These are phyloP conservation scores for Apostichopus leukothele DNA, from an alignment of 53 echinoderm and acorn worm genomes.

Conservation along the genomic window DNA sequence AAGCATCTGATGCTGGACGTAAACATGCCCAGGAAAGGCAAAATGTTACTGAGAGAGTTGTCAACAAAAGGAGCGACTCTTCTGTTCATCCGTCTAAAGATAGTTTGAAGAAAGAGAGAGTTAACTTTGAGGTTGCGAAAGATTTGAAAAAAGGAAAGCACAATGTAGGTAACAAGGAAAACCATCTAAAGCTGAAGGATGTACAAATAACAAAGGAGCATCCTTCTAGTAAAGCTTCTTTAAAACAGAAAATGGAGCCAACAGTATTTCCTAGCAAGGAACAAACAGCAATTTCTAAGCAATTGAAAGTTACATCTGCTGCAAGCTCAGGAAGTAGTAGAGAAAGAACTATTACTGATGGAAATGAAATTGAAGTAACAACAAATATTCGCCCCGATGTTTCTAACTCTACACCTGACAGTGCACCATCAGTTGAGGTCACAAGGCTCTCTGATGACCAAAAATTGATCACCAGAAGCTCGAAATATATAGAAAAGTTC, in stretches of 20 bases:
- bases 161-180: background rate
- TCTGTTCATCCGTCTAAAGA: background rate
- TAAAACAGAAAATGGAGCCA: background rate
- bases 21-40: background rate
- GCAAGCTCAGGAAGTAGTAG: background rate
- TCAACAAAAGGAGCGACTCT: background rate
- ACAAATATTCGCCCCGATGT: background rate
- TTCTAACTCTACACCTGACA: background rate
- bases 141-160: background rate
- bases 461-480: background rate
- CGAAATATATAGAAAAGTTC: background rate
- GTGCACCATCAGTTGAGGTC: background rate
- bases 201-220: background rate
- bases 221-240: background rate
- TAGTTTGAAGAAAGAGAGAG: background rate
- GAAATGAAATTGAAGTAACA: background rate
- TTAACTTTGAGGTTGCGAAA: background rate
- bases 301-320: background rate
- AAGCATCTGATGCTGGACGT: background rate
- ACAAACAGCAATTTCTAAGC: background rate
- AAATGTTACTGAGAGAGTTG: background rate
- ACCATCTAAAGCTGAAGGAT: background rate
- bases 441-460: background rate
- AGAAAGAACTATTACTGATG: background rate
- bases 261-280: background rate